These are phyloP conservation scores for Tetheella fluctuosa DNA, from an alignment of 2,888 invertebrate genomes.

Conservation along the genomic window DNA sequence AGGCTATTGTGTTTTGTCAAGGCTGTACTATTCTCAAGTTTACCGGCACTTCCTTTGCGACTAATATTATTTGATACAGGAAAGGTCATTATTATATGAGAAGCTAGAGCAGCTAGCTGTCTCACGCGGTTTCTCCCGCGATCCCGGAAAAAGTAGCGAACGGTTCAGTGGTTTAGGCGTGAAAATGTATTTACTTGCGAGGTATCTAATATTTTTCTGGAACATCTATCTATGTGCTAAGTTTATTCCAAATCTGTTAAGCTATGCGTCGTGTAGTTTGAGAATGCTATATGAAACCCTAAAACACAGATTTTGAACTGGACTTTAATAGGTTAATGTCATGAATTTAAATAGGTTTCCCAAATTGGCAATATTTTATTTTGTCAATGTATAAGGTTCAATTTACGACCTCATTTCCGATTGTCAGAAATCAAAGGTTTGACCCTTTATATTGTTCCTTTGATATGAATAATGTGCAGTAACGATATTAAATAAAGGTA, in stretches of 20 bases:
- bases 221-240: no score
- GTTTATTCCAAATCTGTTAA: no score
- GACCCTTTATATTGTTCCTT: neutral
- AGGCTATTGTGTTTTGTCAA: neutral
- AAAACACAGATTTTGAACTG: no score
- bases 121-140: no score
- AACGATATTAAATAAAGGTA: neutral
- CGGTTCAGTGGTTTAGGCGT: no score
- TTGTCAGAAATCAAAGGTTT: constrained; percentile 38
- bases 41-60: neutral
- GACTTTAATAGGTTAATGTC: constrained; percentile 19
- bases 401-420: constrained; percentile 48
- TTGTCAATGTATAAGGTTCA: constrained; percentile 26
- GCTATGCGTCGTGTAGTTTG: neutral
- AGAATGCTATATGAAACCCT: no score
- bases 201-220: no score
- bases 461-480: neutral
- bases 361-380: constrained; percentile 38
- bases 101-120: no score
- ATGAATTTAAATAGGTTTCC: constrained; percentile 16
- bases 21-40: neutral
- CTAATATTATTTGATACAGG: neutral
- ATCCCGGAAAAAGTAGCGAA: no score
- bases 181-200: no score
- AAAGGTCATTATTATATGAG: neutral